A percentile compares a stretch with the other conserved stretches of the same genome.
These are phyloP conservation scores for Semicossyphus pulcher DNA, from an alignment of 2,113 vertebrate species.

Conservation along the genomic window DNA sequence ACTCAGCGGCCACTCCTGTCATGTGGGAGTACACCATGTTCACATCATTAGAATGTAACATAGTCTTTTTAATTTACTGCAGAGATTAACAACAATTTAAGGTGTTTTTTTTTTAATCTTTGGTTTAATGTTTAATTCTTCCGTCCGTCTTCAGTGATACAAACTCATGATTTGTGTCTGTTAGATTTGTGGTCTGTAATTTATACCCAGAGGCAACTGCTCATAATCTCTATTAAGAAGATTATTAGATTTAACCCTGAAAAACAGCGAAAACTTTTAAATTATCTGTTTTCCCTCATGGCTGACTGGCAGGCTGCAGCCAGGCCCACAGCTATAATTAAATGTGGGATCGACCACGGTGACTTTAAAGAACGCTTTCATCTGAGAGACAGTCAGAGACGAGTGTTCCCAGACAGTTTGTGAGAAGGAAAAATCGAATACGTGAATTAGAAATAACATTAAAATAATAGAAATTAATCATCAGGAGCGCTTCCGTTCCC, in stretches of 20 bases:
- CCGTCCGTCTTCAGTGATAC: too few relatives aligned
- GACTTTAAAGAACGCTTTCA: constrained; percentile 5
- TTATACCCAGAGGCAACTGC: neutral
- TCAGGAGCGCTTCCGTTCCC: too few relatives aligned
- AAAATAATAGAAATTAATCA: neutral
- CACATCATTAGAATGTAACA: too few relatives aligned
- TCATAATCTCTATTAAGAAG: neutral
- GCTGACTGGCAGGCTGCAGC: neutral
- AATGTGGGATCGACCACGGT: neutral
- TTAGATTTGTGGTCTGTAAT: constrained; percentile 2
- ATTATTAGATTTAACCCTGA: constrained; percentile 5
- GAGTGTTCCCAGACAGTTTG: neutral
- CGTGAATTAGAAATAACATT: neutral
- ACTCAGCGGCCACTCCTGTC: too few relatives aligned
- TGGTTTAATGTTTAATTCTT: too few relatives aligned
- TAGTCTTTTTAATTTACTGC: too few relatives aligned
- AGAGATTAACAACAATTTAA: too few relatives aligned
- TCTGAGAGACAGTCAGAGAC: neutral
- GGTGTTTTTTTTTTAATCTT: too few relatives aligned
- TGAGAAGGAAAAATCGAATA: neutral
- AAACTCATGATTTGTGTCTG: neutral
- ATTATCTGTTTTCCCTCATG: constrained; percentile 1
- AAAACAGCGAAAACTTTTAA: neutral
- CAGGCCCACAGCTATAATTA: constrained; percentile 8
- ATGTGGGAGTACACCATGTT: too few relatives aligned